A percentile compares a stretch with the other conserved stretches of the same genome.
Evolutionary conservation across 2,888 invertebrate species (phyloP).

Genomic region (Parascotia fuliginaria): DNA sequence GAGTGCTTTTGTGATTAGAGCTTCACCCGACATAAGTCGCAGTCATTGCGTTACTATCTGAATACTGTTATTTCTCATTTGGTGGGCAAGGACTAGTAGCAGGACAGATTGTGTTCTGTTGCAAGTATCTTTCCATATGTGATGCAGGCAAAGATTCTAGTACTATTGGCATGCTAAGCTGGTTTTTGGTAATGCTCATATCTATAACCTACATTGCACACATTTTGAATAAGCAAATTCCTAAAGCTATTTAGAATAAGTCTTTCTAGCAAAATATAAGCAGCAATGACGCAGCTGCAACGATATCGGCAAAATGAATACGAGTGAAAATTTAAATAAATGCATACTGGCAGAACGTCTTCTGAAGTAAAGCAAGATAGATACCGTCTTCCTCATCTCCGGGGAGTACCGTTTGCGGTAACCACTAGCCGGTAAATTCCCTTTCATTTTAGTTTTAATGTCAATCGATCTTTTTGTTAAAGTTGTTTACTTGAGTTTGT

Average conservation of each 20-base stretch:
- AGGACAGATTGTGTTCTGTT: no score
- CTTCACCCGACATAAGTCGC: no score
- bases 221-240: background rate
- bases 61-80: no score
- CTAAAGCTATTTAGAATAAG: constrained; percentile 13
- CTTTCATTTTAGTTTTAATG: constrained; percentile 40
- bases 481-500: background rate
- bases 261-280: constrained; percentile 14
- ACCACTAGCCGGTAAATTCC: constrained; percentile 31
- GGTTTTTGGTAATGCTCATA: no score
- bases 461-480: constrained; percentile 31
- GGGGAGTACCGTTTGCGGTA: constrained; percentile 35
- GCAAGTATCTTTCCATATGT: no score
- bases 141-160: no score
- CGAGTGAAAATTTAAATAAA: constrained; percentile 42
- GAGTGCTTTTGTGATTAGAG: no score
- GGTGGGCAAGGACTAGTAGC: no score
- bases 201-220: no score
- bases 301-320: constrained; percentile 35
- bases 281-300: constrained; percentile 20
- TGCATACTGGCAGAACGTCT: constrained; percentile 30
- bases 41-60: no score
- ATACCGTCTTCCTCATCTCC: constrained; percentile 43
- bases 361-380: constrained; percentile 36
- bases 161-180: no score